Percentiles rank a stretch among this genome's conserved stretches.
phyloP scores from a whole-genome alignment of 2,797 vertebrate species.

The Chaenodraco wilsoni region DNA sequence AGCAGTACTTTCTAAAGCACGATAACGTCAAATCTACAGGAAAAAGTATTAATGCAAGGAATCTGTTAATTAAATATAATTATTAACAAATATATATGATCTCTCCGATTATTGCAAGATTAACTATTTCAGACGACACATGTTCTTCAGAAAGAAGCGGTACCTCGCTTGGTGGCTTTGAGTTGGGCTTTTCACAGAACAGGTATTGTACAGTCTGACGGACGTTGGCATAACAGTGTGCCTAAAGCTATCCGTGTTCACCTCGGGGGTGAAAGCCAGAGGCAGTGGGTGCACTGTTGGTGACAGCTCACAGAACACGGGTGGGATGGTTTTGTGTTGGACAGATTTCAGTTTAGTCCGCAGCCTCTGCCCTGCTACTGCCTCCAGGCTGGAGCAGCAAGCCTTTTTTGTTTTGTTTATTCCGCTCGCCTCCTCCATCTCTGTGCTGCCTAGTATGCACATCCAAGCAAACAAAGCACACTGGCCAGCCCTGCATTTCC shows the following conservation, averaged over 20 bases:
- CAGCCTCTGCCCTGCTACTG: conserved; percentile 33
- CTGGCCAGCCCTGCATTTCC: conserved; percentile 19
- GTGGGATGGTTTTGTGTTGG: conserved; percentile 47
- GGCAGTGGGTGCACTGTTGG: conserved; percentile 53
- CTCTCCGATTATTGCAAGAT: too few relatives aligned
- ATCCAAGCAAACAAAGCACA: conserved; percentile 25
- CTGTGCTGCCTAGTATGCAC: conserved; percentile 6
- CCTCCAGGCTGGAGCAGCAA: conserved; percentile 57
- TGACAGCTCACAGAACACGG: conserved; percentile 32
- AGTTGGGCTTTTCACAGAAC: conserved; percentile 22
- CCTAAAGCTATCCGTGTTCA: conserved; percentile 65
- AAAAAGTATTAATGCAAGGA: too few relatives aligned
- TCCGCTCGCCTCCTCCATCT: conserved; percentile 29
- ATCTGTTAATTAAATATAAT: too few relatives aligned
- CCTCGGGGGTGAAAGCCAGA: conserved; percentile 62
- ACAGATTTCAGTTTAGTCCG: conserved; percentile 49
- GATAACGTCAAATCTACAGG: too few relatives aligned
- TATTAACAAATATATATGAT: too few relatives aligned
- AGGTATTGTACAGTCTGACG: conserved; percentile 30
- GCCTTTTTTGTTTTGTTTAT: conserved; percentile 46
- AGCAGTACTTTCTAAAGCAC: too few relatives aligned
- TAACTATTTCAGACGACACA: too few relatives aligned
- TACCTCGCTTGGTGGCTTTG: conserved; percentile 1
- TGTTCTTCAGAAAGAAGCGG: conserved; percentile 3
- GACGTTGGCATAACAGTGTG: conserved; percentile 30